Evolutionary conservation across 2,797 vertebrate species (phyloP), one percentile per base, ranked within the genome.

Genomic region (Gymnothorax reevesii): DNA sequence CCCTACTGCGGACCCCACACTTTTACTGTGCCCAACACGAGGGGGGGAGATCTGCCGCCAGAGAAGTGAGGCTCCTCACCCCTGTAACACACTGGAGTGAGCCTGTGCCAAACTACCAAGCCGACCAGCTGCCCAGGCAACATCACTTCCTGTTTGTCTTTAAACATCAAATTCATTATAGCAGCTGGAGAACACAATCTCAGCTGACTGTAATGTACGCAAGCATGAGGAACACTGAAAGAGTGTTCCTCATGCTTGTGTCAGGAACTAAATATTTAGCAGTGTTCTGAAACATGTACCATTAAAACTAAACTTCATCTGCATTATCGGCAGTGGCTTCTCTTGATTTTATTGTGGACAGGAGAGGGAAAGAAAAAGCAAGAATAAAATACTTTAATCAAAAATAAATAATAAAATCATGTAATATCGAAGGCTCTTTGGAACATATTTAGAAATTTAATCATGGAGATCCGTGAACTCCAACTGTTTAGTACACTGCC

Each of bases 391-490:
- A 71, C 25, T 33, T 66, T 66, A 15, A 62, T 62, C 5, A 62
- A 62, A 62, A 62, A 62, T 15, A 17, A 62, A 17, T 15, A 17
- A 5, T 17, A 17, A 20, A 17, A 5, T 62, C 62, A 66, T 8
- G 62, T 20, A 66, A 66, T 66, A 66, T 66, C 64, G 25, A 22
- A 66, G 25, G 9, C 0, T 66, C 22, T 66, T 66, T 66, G 3
- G 71, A 73, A 73, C 42, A 73, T 73, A 73, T 73, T 73, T 73
- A 33, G 66, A 73, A 33, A 73, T 73, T 42, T 10, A 42, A 42
- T 73, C 42, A 73, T 73, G 13, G 71, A 73, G 27, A 73, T 73
- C 73, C 33, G 49, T 33, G 13, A 25, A 42, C 25, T 42, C 71
- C 27, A 75, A 77, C 73, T 77, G 73, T 77, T 73, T 33, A 15